A percentile compares a stretch with the other conserved stretches of the same genome.
Conservation (phyloP, 2,113 vertebrate genomes). For the Tychaedon coryphoeus region DNA sequence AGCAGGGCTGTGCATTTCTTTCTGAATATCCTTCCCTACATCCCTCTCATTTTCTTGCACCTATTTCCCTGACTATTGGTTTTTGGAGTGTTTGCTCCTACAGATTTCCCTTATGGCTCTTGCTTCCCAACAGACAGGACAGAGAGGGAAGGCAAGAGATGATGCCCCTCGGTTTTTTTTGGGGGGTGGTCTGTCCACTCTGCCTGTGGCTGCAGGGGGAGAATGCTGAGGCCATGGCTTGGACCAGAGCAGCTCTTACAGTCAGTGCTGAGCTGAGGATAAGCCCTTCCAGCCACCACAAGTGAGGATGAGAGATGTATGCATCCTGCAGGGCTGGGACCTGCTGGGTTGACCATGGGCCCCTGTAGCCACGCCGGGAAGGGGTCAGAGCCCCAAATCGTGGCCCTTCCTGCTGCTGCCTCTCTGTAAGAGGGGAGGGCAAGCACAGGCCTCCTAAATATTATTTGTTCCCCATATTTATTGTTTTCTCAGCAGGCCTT, state of each 20-base stretch:
- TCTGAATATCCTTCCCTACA: not conserved
- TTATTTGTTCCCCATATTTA: constrained; percentile 58
- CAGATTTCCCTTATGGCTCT: not conserved
- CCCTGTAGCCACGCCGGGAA: not conserved
- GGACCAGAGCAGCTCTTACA: not conserved
- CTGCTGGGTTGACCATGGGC: not conserved
- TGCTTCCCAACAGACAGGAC: accelerated
- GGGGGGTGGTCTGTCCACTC: accelerated
- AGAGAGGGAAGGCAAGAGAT: not conserved
- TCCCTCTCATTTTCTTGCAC: not conserved
- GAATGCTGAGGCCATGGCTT: accelerated
- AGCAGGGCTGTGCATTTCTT: not conserved
- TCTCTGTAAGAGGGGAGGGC: not conserved
- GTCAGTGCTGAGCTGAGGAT: not conserved
- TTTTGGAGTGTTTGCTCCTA: not conserved
- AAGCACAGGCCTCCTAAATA: constrained; percentile 19
- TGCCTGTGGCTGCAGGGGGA: not conserved
- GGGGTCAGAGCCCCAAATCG: not conserved
- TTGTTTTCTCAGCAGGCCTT: constrained; percentile 6
- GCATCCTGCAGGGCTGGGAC: not conserved
- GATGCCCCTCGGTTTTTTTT: not conserved
- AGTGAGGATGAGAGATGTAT: not conserved
- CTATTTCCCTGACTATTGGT: accelerated
- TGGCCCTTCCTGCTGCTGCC: not conserved
- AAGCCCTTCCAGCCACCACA: not conserved